phyloP scores from a whole-genome alignment of 2,113 vertebrate species.

The Lepus europaeus region DNA sequence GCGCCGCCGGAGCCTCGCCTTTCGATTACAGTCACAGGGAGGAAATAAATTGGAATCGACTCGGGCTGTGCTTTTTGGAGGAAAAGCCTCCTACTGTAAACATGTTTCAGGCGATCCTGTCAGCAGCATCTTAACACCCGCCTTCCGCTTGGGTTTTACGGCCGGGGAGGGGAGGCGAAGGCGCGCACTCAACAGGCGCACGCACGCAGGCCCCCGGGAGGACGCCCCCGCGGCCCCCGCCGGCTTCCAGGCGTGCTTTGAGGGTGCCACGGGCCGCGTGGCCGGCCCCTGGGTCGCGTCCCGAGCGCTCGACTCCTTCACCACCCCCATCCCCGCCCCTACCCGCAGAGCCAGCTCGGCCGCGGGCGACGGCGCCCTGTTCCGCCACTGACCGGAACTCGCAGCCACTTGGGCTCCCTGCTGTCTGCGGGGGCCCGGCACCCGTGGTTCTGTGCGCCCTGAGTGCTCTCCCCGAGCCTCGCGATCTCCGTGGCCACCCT shows the following conservation, averaged over 20 bases:
- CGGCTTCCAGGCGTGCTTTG: not conserved
- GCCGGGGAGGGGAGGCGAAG: not conserved
- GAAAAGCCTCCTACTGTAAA: conserved; percentile 46
- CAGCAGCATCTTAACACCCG: conserved; percentile 52
- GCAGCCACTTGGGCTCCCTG: not conserved
- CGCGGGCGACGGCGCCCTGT: not conserved
- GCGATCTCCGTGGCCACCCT: not conserved
- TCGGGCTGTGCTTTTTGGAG: not conserved
- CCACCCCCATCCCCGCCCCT: not conserved
- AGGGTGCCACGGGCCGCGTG: not conserved
- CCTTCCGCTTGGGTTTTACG: not conserved
- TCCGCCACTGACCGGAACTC: conserved; percentile 68
- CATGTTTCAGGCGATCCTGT: conserved; percentile 57
- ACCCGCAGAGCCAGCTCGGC: not conserved
- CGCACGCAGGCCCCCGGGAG: not conserved
- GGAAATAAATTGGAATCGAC: conserved; percentile 28
- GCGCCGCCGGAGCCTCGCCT: not conserved
- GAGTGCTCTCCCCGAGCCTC: not conserved
- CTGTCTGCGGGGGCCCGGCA: not conserved
- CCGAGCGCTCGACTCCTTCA: not conserved
- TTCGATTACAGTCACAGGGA: not conserved
- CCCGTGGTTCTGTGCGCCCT: not conserved
- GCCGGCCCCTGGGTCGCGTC: accelerated
- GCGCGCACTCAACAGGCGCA: not conserved
- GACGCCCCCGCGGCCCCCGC: not conserved